Conservation (phyloP, 1,140 invertebrate genomes). For the Prorops nasuta region DNA sequence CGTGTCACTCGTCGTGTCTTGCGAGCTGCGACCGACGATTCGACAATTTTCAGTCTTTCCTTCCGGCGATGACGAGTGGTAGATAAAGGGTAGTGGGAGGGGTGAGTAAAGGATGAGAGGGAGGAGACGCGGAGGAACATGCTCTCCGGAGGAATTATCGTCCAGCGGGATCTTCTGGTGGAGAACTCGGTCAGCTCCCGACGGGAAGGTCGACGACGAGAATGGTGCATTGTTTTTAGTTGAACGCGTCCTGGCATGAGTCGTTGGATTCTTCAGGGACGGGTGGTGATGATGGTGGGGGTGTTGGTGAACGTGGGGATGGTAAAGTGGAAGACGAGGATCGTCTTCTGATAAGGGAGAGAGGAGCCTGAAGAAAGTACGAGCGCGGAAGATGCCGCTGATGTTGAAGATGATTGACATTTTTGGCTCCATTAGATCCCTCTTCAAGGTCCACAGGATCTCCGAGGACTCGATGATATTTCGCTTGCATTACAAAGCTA, state of each 20-base stretch:
- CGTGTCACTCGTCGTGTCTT: constrained; percentile 16
- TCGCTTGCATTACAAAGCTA: constrained; percentile 62
- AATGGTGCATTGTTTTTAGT: too few relatives aligned
- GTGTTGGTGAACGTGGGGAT: not conserved
- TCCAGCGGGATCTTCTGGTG: not conserved
- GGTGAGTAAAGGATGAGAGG: not conserved
- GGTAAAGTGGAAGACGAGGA: not conserved
- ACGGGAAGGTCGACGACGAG: not conserved
- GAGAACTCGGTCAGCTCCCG: not conserved
- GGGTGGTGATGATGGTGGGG: too few relatives aligned
- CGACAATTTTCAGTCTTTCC: not conserved
- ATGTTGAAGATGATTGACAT: constrained; percentile 56
- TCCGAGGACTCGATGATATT: constrained; percentile 62
- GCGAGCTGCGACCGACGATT: not conserved
- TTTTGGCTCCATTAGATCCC: constrained; percentile 51
- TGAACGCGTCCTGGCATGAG: too few relatives aligned
- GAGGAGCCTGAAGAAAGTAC: not conserved
- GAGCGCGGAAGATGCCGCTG: constrained; percentile 39
- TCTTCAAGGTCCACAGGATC: constrained; percentile 58
- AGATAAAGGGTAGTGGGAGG: not conserved
- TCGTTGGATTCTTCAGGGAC: too few relatives aligned
- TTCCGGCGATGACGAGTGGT: not conserved
- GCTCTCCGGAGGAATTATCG: too few relatives aligned
- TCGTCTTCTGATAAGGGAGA: not conserved
- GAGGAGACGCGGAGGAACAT: not conserved